These are phyloP conservation scores for Sigmodon hispidus DNA, from an alignment of 2,113 vertebrate genomes.

Conservation along the genomic window DNA sequence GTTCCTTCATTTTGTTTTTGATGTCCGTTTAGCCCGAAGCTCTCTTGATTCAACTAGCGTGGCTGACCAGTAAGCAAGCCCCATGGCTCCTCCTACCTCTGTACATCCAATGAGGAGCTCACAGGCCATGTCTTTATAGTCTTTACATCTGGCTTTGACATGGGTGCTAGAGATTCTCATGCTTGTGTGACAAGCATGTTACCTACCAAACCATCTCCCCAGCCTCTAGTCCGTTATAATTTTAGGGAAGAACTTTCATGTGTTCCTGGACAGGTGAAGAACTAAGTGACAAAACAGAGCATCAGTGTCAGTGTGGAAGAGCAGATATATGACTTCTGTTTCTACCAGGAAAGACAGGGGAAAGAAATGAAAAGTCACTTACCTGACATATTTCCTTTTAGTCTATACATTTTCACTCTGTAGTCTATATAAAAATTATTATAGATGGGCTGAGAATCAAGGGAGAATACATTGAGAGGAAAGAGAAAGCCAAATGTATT, in stretches of 20 bases:
- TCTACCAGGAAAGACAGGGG: not conserved
- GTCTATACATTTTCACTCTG: not conserved
- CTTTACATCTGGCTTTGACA: not conserved
- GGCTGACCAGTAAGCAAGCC: not conserved
- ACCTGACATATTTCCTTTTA: not conserved
- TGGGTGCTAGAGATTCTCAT: not conserved
- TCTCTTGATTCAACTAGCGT: not conserved
- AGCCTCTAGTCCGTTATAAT: not conserved
- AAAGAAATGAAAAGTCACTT: not conserved
- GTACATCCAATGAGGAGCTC: too few relatives aligned
- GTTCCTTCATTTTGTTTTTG: not conserved
- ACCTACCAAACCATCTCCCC: not conserved
- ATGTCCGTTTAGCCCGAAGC: not conserved
- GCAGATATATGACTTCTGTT: rapidly evolving
- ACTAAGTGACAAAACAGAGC: not conserved
- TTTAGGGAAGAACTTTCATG: constrained; percentile 39
- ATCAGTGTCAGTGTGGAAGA: not conserved
- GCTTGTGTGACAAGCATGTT: not conserved
- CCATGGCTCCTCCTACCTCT: not conserved
- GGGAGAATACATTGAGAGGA: not conserved
- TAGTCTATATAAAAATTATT: not conserved
- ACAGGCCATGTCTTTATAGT: too few relatives aligned
- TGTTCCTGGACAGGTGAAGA: not conserved
- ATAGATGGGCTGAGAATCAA: not conserved
- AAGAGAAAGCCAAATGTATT: not conserved